Base-by-base conservation (phyloP, 2,113 vertebrate species). In the Naja naja region DNA sequence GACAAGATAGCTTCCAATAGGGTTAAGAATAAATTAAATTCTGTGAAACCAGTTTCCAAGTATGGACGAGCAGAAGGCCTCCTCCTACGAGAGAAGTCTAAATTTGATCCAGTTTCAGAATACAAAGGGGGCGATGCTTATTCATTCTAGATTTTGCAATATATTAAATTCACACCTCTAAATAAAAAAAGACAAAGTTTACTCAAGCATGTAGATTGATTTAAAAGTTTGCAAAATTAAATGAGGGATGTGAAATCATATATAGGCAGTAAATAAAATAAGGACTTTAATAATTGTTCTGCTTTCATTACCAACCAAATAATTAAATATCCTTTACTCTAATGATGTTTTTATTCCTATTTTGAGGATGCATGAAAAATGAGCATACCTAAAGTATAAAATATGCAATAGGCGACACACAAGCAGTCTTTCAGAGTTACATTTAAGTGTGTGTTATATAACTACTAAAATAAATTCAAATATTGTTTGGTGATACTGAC, bases 251-350 rank as follows among this genome's bases (percentile, higher is more conserved):
- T 85, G 18, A 96, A 87, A 74, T 60, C 6, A 58, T 10, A 34
- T 95, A 89, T 95, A 91, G 94, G 87, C 94, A 91, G 58, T 54
- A 47, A 94, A 87, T 89, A 94, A 96, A 95, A 89, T 30, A 89
- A 94, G 54, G 5, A 92, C 1, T 93, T 90, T 34, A 88, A n/a
- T 64, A 92, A 88, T 43, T 91, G 47, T 34, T 93, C 85, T 23
- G 8, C 25, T 92, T 49, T 89, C 86, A 87, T 39, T 43, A 49
- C 64, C 93, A 90, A 89, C 1, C 94, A 88, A 81, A 91, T 23
- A 27, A 89, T 87, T 92, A 90, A 91, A 95, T 91, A 45, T 2
- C 23, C 47, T 7, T 91, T 43, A 85, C 10, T 89, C 92, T 34
- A 30, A 91, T 91, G 60, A n/a, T 45, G 93, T 27, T 55, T 88